These are phyloP conservation scores for Eucriotettix oculatus DNA, from an alignment of 2,888 invertebrate species.

Conservation along the genomic window DNA sequence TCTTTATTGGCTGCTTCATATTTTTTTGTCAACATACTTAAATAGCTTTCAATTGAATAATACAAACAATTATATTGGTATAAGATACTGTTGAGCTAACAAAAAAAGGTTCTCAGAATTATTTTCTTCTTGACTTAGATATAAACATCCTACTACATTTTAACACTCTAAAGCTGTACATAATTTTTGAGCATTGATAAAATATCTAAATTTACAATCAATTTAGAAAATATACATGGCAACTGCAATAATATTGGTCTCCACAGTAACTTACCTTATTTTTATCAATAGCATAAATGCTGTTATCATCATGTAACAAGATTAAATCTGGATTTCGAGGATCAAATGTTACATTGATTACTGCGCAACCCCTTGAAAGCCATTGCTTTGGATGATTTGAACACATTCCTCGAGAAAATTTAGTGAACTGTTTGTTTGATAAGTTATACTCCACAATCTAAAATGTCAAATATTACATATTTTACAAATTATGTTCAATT, in stretches of 20 bases:
- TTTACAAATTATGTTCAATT: too few relatives aligned
- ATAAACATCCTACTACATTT: too few relatives aligned
- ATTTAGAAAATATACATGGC: not conserved
- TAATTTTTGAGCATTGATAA: not conserved
- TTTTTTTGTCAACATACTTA: too few relatives aligned
- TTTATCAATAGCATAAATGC: constrained; percentile 43
- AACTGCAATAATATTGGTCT: not conserved
- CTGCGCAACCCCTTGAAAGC: constrained; percentile 37
- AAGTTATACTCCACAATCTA: constrained; percentile 64
- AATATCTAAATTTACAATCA: not conserved
- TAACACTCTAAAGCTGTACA: too few relatives aligned
- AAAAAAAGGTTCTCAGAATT: too few relatives aligned
- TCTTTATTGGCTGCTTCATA: too few relatives aligned
- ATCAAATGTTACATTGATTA: constrained; percentile 45
- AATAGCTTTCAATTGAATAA: too few relatives aligned
- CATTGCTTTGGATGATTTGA: constrained; percentile 37
- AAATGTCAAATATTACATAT: too few relatives aligned
- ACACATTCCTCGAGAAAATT: constrained; percentile 40
- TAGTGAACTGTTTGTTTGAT: constrained; percentile 37
- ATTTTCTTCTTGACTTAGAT: too few relatives aligned
- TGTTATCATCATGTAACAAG: constrained; percentile 54
- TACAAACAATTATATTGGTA: too few relatives aligned
- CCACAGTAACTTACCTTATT: constrained; percentile 25
- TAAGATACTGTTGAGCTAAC: too few relatives aligned
- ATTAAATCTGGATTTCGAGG: constrained; percentile 43